Evolutionary conservation across 1,140 invertebrate species (phyloP), one percentile per base, ranked within the genome.

Genomic region (Spodoptera frugiperda): DNA sequence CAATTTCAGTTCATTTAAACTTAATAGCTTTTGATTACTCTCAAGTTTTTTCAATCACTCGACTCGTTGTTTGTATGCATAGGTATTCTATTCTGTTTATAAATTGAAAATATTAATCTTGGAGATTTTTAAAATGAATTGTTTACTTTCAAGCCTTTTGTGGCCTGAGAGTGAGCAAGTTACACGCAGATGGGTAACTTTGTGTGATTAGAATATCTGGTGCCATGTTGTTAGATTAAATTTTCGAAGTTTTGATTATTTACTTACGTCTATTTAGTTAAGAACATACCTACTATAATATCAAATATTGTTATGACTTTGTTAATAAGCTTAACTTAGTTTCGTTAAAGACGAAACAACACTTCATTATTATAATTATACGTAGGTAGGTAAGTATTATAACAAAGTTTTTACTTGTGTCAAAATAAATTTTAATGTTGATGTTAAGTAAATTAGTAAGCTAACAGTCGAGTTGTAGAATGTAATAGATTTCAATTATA

Each of bases 1-100:
- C 53, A 33, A 72, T 72, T 72, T 33, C 33, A 21, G 25, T 61
- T 61, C 15, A 57, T 73, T 73, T 59, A 44, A 61, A 39, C 21
- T 59, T 73, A 33, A 57, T 55, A 46, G 9, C 49, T 51, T 9
- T 61, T 61, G 11, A 30, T 39, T 17, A 17, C 33, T 10, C 2
- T 44, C n/a, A 12, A 44, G 30, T 59, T 8, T 59, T 59, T 59
- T 33, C 17, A 12, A 33, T 15, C n/a, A 8, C 1, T 21, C 3
- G 15, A 8, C 33, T 33, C 14, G n/a, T 59, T 33, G 25, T 11
- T 46, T 54, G 11, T 33, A 6, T 57, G n/a, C 9, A 33, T 15
- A 25, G 8, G 2, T 9, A 33, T 30, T 55, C 17, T 65, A 49
- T 46, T 30, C 49, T 15, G 2, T 53, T 30, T 3, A 25, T 68